phyloP scores from a whole-genome alignment of 2,113 vertebrate species.

The Myodes glareolus region DNA sequence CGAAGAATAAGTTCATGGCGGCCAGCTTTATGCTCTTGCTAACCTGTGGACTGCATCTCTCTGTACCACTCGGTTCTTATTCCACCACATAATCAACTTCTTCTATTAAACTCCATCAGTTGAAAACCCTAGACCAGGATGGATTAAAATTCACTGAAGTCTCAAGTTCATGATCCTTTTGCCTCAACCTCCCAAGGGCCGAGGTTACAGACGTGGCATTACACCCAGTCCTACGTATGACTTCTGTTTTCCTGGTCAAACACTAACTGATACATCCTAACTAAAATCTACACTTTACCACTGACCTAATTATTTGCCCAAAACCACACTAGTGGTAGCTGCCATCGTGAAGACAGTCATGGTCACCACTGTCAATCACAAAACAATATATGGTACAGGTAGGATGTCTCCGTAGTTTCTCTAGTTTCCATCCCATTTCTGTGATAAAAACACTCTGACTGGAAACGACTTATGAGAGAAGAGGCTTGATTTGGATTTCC shows the following conservation, averaged over 20 bases:
- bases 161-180: neutral
- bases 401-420: neutral
- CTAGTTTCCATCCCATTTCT: neutral
- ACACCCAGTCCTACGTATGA: neutral
- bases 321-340: neutral
- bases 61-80: neutral
- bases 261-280: neutral
- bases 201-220: neutral
- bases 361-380: neutral
- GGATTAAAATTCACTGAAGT: neutral
- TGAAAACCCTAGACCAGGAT: neutral
- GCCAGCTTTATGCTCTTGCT: neutral
- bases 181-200: neutral
- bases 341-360: neutral
- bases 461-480: neutral
- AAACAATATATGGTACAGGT: neutral
- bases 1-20: neutral
- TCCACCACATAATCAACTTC: neutral
- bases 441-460: neutral
- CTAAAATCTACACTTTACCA: neutral
- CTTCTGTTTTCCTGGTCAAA: slow-evolving; percentile 36
- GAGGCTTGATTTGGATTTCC: neutral
- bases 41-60: neutral
- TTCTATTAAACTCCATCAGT: neutral
- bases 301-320: neutral